Evolutionary conservation across 2,113 vertebrate genomes (phyloP).

Genomic region (Atlantisia rogersi): DNA sequence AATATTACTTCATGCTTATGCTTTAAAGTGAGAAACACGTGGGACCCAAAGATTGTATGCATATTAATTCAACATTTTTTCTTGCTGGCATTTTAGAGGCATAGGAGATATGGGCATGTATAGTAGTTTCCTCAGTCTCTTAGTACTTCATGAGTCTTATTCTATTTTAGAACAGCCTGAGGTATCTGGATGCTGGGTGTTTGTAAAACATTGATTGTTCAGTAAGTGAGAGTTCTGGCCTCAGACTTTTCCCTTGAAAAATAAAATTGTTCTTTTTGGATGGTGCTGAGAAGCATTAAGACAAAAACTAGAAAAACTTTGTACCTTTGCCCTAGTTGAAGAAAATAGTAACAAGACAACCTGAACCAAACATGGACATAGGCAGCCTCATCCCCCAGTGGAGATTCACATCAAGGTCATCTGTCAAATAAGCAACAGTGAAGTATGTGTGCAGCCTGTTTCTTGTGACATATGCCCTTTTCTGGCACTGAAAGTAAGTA

Average conservation of each 20-base stretch:
- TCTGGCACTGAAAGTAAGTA: conserved; percentile 34
- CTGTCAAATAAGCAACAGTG: conserved; percentile 45
- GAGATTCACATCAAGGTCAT: conserved; percentile 47
- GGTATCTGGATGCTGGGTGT: neutral
- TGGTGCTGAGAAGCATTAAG: neutral
- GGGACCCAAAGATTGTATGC: neutral
- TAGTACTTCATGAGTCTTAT: neutral
- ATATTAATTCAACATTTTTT: neutral
- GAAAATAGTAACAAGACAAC: conserved; percentile 61
- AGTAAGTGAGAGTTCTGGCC: conserved; percentile 10
- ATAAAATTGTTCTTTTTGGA: conserved; percentile 26
- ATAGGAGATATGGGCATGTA: neutral
- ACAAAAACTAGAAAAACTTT: conserved; percentile 47
- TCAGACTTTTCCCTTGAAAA: conserved; percentile 30
- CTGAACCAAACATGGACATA: conserved; percentile 55
- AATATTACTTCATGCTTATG: conserved; percentile 10
- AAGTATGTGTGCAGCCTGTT: conserved; percentile 32
- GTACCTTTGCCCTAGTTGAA: conserved; percentile 44
- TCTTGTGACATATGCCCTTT: conserved; percentile 48
- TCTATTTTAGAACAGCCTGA: neutral
- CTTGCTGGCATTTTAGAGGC: neutral
- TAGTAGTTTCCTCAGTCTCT: neutral
- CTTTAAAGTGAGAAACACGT: neutral
- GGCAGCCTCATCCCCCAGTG: conserved; percentile 32
- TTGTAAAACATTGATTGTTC: neutral